Base-by-base conservation (phyloP, 2,888 invertebrate species). In the Luperina nickerlii region DNA sequence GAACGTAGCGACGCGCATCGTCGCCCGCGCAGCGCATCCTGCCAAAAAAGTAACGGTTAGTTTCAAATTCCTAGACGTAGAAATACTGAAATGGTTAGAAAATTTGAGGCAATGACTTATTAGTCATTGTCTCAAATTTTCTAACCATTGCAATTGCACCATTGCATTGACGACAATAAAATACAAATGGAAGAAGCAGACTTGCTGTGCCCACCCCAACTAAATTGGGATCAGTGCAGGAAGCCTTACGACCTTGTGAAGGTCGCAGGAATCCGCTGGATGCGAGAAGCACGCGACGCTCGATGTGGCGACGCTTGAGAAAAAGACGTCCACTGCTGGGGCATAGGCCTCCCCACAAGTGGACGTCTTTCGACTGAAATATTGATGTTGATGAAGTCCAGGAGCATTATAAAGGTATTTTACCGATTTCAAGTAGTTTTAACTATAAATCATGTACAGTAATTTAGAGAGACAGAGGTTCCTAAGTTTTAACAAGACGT, bases 1-100 rank as follows among this genome's bases (percentile, higher is more conserved):
- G 97, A 97, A 24, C 97, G 97, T 76, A 97, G 91, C 0, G 97
- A 97, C 15, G 97, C 97, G 78, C 97, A 97, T 11, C 97, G 96
- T 65, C 97, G 96, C 13, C 97, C 97, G 96, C 97, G 96, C 97
- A 98, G 86, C 95, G 98, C 92, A 96, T 97, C 93, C 98, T 97
- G 91, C 95, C 96, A 76, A 24, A 97, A 95, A 89, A 97, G 97
- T 89, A 97, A 20, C n/a, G 1, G 4, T 77, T 63, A 76, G 7
- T 38, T 48, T n/a, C n/a, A n/a, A 65, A 77, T 77, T 74, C 2
- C 20, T 27, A 54, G 9, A 38, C n/a, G 8, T 32, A 5, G 15
- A 24, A 18, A 74, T n/a, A 42, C 9, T 45, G 2, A 7, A 20
- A 72, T 38, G 13, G 18, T 24, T 24, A 24, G 1, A 18, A 57